Conservation (phyloP, 1,140 invertebrate genomes). For the Hyles vespertilio region DNA sequence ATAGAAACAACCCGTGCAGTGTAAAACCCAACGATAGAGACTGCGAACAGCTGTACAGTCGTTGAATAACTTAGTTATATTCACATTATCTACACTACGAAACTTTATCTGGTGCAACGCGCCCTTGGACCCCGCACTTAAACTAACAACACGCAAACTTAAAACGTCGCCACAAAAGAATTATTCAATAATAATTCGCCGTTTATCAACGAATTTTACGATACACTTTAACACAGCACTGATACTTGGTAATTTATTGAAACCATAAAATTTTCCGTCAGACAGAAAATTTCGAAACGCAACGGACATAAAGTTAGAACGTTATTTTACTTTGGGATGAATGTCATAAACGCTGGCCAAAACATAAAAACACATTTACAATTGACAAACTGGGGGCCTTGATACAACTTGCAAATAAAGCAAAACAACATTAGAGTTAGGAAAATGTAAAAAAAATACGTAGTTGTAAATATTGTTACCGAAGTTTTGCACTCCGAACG, state of each 20-base stretch:
- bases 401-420: too few relatives aligned
- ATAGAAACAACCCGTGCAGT: slow-evolving; percentile 57
- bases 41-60: slow-evolving; percentile 47
- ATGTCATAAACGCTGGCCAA: neutral
- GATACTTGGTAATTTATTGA: neutral
- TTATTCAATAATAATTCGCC: slow-evolving; percentile 22
- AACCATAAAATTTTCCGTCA: slow-evolving; percentile 1
- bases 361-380: too few relatives aligned
- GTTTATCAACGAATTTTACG: slow-evolving; percentile 32
- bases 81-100: slow-evolving; percentile 73
- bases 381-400: too few relatives aligned
- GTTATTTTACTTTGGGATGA: neutral
- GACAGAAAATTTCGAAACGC: neutral
- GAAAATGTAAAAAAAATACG: too few relatives aligned
- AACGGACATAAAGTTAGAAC: neutral
- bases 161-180: slow-evolving; percentile 26
- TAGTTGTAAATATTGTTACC: too few relatives aligned
- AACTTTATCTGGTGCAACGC: slow-evolving; percentile 63
- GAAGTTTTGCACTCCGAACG: too few relatives aligned
- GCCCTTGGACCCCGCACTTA: slow-evolving; percentile 43
- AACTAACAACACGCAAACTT: slow-evolving; percentile 28
- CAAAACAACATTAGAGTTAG: too few relatives aligned
- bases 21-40: slow-evolving; percentile 72
- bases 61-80: slow-evolving; percentile 72
- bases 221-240: slow-evolving; percentile 12